phyloP scores from a whole-genome alignment of 92 coral and sea anemone species.

The Meandrina meandrites region DNA sequence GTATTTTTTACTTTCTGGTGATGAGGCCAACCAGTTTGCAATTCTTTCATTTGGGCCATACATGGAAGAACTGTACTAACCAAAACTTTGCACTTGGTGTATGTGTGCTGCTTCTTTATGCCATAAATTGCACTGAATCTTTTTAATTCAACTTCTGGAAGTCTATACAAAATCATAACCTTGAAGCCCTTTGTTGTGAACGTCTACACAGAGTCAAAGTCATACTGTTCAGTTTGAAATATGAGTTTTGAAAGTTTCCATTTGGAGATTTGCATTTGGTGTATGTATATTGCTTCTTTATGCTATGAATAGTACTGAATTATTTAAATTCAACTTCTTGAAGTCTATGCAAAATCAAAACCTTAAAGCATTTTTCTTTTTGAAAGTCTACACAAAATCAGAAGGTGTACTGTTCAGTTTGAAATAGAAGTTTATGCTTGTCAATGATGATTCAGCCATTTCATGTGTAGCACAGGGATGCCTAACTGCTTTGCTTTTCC shows the following conservation, averaged over 20 bases:
- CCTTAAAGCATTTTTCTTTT: neutral
- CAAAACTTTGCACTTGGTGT: neutral
- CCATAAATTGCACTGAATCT: neutral
- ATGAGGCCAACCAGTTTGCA: neutral
- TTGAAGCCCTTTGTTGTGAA: too few species aligned
- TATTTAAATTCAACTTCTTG: neutral
- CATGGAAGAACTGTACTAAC: neutral
- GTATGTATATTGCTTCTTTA: too few species aligned
- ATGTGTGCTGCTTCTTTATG: too few species aligned
- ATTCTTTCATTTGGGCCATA: neutral
- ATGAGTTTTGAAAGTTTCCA: too few species aligned
- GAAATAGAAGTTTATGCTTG: neutral
- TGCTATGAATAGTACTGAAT: neutral
- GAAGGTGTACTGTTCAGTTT: neutral
- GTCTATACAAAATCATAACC: neutral
- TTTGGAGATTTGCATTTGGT: too few species aligned
- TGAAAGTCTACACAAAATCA: neutral
- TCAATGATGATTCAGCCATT: neutral
- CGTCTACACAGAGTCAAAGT: neutral
- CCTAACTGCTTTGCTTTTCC: too few species aligned
- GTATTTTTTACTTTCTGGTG: too few species aligned
- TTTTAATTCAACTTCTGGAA: neutral
- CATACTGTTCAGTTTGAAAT: neutral
- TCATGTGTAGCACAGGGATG: neutral
- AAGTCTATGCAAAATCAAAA: neutral